Evolutionary conservation across 2,888 invertebrate genomes (phyloP), one percentile per base, ranked within the genome.

Genomic region (Cheilosia soror): DNA sequence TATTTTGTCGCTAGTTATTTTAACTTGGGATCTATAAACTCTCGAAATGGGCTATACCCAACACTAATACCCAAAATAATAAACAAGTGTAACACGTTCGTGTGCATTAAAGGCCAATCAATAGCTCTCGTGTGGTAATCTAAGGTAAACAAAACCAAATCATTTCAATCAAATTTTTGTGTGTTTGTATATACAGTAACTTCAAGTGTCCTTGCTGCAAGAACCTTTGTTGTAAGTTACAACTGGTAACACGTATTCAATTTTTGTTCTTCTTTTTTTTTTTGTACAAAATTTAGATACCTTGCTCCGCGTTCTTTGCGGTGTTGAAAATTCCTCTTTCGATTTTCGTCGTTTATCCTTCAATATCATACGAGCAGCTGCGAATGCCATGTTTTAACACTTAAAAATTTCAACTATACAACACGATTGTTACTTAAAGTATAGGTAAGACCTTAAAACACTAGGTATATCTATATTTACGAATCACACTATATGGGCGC

Each of bases 291-390:
- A 49, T 66, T 75, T 79, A 80, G 87, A 93, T 96, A 96, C 96
- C 96, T 96, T 96, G 95, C 96, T 96, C 91, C 96, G 94, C 90
- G 95, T 96, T 90, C 96, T 94, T 60, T 95, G 92, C 76, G 94
- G 88, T 91, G 95, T 92, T 78, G 95, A 93, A 93, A 95, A 96
- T 92, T 96, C 96, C 91, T 96, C 96, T 90, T 96, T 96, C 69
- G 96, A 96, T 94, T 96, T 96, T 90, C 96, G 93, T 89, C 96
- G 92, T 91, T 96, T 96, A 92, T 96, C 96, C 93, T 96, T 96
- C 88, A 96, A 93, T 90, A 96, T 96, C 96, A 96, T 96, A 71
- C 96, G 94, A 69, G 96, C 96, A 55, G 96, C 96, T 58, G 96
- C 96, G 91, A 96, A 96, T 92, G 96, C 96, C 96, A 96, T 96